phyloP scores from a whole-genome alignment of 2,113 vertebrate genomes.

The Alces alces region DNA sequence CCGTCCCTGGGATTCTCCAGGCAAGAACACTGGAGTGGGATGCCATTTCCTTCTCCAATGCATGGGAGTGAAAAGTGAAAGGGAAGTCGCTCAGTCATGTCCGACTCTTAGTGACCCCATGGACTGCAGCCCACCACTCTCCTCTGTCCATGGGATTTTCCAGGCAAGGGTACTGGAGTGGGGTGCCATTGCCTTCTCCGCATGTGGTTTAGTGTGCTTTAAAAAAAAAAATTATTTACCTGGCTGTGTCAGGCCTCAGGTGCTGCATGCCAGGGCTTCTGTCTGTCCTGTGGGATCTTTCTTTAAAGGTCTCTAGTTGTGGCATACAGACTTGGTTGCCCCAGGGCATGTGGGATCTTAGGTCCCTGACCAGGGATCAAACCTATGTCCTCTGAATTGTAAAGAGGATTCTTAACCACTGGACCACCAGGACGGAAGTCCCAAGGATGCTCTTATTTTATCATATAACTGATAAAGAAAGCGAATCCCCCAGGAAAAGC shows the following conservation, averaged over 20 bases:
- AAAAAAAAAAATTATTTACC: background rate
- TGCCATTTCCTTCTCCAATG: too few relatives aligned
- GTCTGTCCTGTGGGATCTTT: background rate
- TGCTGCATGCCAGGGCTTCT: background rate
- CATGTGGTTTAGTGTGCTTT: too few relatives aligned
- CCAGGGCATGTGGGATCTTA: background rate
- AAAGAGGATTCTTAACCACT: background rate
- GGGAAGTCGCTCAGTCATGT: too few relatives aligned
- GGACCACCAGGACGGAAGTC: background rate
- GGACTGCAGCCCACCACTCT: too few relatives aligned
- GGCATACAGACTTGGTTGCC: background rate
- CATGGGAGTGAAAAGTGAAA: too few relatives aligned
- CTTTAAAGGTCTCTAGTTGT: background rate
- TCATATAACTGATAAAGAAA: background rate
- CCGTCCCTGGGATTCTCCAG: too few relatives aligned
- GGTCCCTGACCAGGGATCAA: background rate
- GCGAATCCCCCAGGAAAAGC: background rate
- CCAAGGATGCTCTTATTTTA: background rate
- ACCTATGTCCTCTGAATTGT: background rate
- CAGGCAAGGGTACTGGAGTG: too few relatives aligned
- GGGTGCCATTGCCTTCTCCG: too few relatives aligned
- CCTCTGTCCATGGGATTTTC: too few relatives aligned
- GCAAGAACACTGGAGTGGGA: too few relatives aligned
- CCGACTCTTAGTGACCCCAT: too few relatives aligned
- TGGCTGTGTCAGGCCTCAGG: background rate